Evolutionary conservation across 1,140 invertebrate genomes (phyloP), one percentile per base, ranked within the genome.

Genomic region (Heterodera carotae): DNA sequence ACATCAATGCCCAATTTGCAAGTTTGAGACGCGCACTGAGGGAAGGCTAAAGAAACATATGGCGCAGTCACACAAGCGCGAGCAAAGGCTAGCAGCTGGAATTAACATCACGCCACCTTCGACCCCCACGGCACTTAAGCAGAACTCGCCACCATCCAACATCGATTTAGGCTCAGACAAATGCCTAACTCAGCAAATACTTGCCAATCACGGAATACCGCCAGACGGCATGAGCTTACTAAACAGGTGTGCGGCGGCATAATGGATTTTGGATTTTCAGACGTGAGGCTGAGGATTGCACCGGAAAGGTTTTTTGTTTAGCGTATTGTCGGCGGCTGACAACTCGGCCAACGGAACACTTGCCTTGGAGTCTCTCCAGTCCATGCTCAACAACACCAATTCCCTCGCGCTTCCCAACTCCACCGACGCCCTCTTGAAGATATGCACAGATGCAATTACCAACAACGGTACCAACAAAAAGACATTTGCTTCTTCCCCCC

Each of bases 41-140:
- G 91, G 90, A 2, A 85, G 90, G 66, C 87, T 92, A 69, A 89
- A 90, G 73, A 88, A 90, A 43, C 91, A 92, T 84, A 89, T 92
- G 78, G 88, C 89, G 68, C 39, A 67, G 48, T 59, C 43, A 18
- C 74, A 76, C 34, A 68, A 53, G 68, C 27, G 39, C 25, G 60
- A 72, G 25, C 56, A 76, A 64, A 64, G 60, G 34, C 33, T 68
- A 2, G 60, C 66, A 6, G 36, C 36, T 22, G 74, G 74, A 27
- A 67, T 76, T 12, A 59, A n/a, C 39, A 68, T 67, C 25, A 27
- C 66, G 68, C 29, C 66, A 2, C 29, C 60, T 15, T n/a, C 53
- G 33, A 27, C 15, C 12, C 59, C 39, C 2, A 33, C 60, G 36
- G n/a, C 25, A 67, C 25, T 25, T 22, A 64, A 76, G 34, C 39